phyloP scores from a whole-genome alignment of 2,113 vertebrate species.

The Carassius auratus region DNA sequence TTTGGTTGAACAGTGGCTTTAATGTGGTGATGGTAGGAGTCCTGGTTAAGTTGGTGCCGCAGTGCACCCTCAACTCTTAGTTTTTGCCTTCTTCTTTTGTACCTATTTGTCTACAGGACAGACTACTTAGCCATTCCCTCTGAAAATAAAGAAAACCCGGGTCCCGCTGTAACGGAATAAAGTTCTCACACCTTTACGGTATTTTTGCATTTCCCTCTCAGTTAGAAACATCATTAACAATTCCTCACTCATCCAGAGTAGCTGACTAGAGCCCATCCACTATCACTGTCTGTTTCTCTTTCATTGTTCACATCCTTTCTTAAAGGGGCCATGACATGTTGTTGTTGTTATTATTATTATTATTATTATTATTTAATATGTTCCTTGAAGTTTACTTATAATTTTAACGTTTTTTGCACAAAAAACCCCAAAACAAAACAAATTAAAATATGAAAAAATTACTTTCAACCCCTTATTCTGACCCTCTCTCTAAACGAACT shows the following conservation, averaged over 20 bases:
- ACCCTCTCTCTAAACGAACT: too few relatives aligned
- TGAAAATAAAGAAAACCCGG: slow-evolving; percentile 90
- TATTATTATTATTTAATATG: too few relatives aligned
- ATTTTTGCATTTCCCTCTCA: slow-evolving; percentile 68
- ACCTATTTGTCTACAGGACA: slow-evolving; percentile 78
- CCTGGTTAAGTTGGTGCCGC: slow-evolving; percentile 16
- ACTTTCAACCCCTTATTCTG: too few relatives aligned
- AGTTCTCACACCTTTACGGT: slow-evolving; percentile 71
- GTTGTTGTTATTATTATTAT: too few relatives aligned
- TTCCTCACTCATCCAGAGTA: slow-evolving; percentile 62
- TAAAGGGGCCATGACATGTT: not conserved
- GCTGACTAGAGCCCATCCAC: slow-evolving; percentile 13
- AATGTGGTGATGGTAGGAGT: not conserved
- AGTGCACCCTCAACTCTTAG: slow-evolving; percentile 56
- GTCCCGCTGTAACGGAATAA: slow-evolving; percentile 88
- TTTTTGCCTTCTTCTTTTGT: slow-evolving; percentile 59
- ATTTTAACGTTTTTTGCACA: too few relatives aligned
- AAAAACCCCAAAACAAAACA: too few relatives aligned
- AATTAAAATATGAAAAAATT: too few relatives aligned
- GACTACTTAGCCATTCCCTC: slow-evolving; percentile 96
- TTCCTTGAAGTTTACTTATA: too few relatives aligned
- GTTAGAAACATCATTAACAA: slow-evolving; percentile 48
- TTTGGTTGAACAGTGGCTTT: not conserved
- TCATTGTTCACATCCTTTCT: slow-evolving; percentile 28
- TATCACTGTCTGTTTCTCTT: not conserved